A percentile compares a stretch with the other conserved stretches of the same genome.
These are phyloP conservation scores for Scalopus aquaticus DNA, from an alignment of 2,113 vertebrate genomes.

Conservation along the genomic window DNA sequence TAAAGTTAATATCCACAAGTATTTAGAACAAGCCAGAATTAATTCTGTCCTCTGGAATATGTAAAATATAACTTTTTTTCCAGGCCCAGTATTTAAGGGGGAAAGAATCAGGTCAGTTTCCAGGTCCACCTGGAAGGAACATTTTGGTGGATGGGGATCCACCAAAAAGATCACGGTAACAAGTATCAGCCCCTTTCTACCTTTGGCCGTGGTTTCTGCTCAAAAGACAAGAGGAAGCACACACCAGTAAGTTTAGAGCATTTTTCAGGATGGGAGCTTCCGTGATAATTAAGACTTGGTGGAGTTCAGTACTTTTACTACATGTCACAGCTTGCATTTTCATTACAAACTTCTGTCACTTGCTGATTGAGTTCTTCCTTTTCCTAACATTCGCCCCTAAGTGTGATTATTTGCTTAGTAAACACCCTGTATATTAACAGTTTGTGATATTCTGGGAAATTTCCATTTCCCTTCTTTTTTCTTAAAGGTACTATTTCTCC, in stretches of 20 bases:
- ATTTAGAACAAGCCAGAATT: neutral
- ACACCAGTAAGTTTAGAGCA: neutral
- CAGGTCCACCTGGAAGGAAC: too few species aligned
- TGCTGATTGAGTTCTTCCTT: neutral
- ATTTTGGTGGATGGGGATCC: neutral
- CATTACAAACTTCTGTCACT: neutral
- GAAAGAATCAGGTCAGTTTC: neutral
- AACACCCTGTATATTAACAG: neutral
- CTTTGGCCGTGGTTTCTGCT: neutral
- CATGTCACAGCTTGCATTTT: neutral
- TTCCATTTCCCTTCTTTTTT: constrained; percentile 25
- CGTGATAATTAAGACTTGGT: neutral
- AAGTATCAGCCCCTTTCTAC: neutral
- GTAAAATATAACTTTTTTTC: neutral
- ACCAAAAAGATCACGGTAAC: neutral
- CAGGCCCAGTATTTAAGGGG: neutral
- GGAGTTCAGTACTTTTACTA: neutral
- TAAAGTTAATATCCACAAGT: neutral
- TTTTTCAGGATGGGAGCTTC: neutral
- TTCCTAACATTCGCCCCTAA: neutral
- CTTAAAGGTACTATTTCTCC: neutral
- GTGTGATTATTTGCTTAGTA: neutral
- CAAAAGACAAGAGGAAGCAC: neutral
- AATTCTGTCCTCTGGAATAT: neutral
- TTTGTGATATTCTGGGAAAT: constrained; percentile 26